phyloP scores from a whole-genome alignment of 2,888 invertebrate species.

The Arctia plantaginis region DNA sequence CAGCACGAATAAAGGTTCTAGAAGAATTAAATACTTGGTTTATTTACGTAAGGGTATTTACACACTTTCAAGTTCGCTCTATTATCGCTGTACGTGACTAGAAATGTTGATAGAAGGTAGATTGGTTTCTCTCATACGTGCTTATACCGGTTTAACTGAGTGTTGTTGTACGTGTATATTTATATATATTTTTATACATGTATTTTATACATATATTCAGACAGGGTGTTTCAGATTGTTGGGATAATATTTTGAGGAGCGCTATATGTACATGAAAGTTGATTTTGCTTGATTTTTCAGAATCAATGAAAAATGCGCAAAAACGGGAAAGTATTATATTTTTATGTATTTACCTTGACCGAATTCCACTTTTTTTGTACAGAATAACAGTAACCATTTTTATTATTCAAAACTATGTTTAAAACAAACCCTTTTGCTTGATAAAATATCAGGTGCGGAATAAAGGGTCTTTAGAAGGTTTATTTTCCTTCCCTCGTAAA shows the following conservation, averaged over 20 bases:
- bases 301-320: too few relatives aligned
- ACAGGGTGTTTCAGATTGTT: neutral
- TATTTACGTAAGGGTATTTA: neutral
- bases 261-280: neutral
- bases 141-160: neutral
- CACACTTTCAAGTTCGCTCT: neutral
- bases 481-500: neutral
- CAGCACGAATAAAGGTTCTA: neutral
- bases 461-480: neutral
- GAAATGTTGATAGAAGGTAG: neutral
- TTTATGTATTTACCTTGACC: too few relatives aligned
- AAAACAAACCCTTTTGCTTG: too few relatives aligned
- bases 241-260: neutral
- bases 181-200: too few relatives aligned
- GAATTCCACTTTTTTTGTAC: too few relatives aligned
- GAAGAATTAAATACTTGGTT: neutral
- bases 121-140: slow-evolving; percentile 9
- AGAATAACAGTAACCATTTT: too few relatives aligned
- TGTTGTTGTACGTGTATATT: neutral
- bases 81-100: slow-evolving; percentile 12
- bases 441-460: neutral
- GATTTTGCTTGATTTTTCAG: too few relatives aligned
- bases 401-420: too few relatives aligned
- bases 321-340: too few relatives aligned
- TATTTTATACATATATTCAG: neutral